phyloP scores from a whole-genome alignment of 2,888 invertebrate species.

The Acanthopleura granulata region DNA sequence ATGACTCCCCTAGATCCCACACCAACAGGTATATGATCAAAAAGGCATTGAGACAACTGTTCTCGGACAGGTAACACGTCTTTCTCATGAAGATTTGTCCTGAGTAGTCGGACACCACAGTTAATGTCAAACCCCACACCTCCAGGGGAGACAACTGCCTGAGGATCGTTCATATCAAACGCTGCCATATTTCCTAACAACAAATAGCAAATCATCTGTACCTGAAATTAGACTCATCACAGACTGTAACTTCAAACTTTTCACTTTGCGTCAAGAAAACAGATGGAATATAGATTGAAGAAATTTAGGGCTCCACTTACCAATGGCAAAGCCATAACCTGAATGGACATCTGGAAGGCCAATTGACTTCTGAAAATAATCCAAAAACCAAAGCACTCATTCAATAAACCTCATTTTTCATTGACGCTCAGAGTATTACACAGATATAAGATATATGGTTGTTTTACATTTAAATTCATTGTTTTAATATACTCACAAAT shows the following conservation, averaged over 20 bases:
- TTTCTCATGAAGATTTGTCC: conserved; percentile 94
- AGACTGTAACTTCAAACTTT: no score
- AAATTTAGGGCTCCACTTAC: conserved; percentile 69
- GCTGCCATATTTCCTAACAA: conserved; percentile 96
- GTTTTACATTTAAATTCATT: no score
- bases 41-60: conserved; percentile 94
- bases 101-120: conserved; percentile 93
- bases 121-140: conserved; percentile 99
- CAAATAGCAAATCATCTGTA: neutral
- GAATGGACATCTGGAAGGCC: conserved; percentile 98
- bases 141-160: conserved; percentile 94
- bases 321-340: conserved; percentile 99
- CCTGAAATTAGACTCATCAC: no score
- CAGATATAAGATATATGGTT: no score
- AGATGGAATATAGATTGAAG: no score
- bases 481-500: no score
- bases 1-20: conserved; percentile 99
- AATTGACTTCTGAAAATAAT: conserved; percentile 77
- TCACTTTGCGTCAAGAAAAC: no score
- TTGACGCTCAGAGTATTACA: no score
- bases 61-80: conserved; percentile 96
- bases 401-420: no score
- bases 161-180: conserved; percentile 93
- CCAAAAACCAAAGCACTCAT: no score
- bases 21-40: conserved; percentile 99